phyloP scores from a whole-genome alignment of 2,888 invertebrate species.

The Scrobipalpa costella region DNA sequence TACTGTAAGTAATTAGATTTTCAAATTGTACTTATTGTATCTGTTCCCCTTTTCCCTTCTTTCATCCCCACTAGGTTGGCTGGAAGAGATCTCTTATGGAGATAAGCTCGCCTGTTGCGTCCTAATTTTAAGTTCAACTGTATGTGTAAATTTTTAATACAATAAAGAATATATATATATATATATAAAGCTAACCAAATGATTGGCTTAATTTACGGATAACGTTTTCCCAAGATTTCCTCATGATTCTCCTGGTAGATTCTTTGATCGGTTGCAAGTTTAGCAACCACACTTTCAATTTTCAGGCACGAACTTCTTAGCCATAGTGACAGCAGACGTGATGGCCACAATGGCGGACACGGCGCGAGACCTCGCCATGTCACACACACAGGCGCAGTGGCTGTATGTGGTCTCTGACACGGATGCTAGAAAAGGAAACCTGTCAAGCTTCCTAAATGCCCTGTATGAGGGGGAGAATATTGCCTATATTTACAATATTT shows the following conservation, averaged over 20 bases:
- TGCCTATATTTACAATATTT: constrained; percentile 88
- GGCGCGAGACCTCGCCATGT: constrained; percentile 84
- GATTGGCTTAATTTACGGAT: too few species aligned
- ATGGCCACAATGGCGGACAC: constrained; percentile 85
- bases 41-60: too few species aligned
- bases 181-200: too few species aligned
- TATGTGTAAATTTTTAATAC: too few species aligned
- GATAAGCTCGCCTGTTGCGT: too few species aligned
- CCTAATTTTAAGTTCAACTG: too few species aligned
- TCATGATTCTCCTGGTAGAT: not conserved
- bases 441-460: constrained; percentile 79
- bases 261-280: not conserved
- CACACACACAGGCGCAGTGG: constrained; percentile 89
- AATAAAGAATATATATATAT: too few species aligned
- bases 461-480: constrained; percentile 90
- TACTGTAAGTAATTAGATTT: too few species aligned
- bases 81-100: too few species aligned
- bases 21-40: too few species aligned
- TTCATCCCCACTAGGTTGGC: too few species aligned
- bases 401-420: constrained; percentile 88
- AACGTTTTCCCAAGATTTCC: too few species aligned
- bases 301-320: constrained; percentile 81
- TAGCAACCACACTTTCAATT: not conserved
- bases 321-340: constrained; percentile 82
- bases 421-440: constrained; percentile 68